These are phyloP conservation scores for Podotricha telesiphe DNA, from an alignment of 2,888 invertebrate species.

Conservation along the genomic window DNA sequence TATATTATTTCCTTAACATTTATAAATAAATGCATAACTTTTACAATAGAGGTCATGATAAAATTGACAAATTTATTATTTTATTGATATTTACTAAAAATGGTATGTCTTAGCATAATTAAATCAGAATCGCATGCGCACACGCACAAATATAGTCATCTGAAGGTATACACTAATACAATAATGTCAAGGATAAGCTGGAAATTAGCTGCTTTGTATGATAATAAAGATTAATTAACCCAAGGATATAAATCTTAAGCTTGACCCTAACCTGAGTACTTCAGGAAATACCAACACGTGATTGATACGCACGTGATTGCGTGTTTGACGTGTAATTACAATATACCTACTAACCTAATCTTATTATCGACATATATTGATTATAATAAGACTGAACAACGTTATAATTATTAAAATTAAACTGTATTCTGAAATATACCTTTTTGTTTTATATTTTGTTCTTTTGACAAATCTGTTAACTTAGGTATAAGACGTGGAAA, in stretches of 20 bases:
- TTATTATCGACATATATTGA: background rate
- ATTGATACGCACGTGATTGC: constrained; percentile 14
- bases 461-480: no score
- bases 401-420: background rate
- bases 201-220: constrained; percentile 6
- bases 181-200: constrained; percentile 11
- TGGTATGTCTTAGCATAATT: constrained; percentile 10
- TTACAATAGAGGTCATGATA: background rate
- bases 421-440: no score
- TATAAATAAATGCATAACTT: background rate
- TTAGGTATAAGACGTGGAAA: no score
- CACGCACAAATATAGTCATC: constrained; percentile 10
- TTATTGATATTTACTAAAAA: background rate
- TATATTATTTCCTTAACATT: no score
- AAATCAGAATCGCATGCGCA: background rate
- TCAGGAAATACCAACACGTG: constrained; percentile 22
- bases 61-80: background rate
- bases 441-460: no score
- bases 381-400: no score
- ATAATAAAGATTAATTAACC: background rate
- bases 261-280: constrained; percentile 12
- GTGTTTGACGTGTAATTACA: constrained; percentile 2
- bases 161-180: constrained; percentile 1
- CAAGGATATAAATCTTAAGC: constrained; percentile 3
- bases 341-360: background rate